Evolutionary conservation across 1,140 invertebrate species (phyloP), one percentile per base, ranked within the genome.

Genomic region (Oncopeltus fasciatus): DNA sequence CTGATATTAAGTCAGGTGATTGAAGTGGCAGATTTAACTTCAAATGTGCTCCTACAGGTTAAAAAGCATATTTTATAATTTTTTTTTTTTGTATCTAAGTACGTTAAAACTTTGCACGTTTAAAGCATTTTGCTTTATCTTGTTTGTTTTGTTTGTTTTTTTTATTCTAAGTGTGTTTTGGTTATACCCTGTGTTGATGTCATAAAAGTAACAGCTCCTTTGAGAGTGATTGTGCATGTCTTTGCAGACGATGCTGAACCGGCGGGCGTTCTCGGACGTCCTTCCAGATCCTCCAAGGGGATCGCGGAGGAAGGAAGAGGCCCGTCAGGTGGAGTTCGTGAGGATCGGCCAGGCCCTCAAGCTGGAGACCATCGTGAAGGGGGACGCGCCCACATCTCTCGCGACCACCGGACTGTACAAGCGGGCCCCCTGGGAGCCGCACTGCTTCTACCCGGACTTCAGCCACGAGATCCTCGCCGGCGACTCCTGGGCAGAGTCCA

Each of bases 281-380:
- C 78, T 87, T 65, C 81, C 82, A 1, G 83, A 84, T 67, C 81
- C 75, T 64, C 83, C 75, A 59, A 77, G 76, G 66, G 82, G 77
- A 67, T 81, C 74, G 56, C 74, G 76, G 63, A 75, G 75, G 66
- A 86, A 80, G 69, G 88, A 90, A 66, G 87, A 90, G 62, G 86
- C 86, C 0, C 74, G 87, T 11, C 83, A 84, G 61, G 84, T 88
- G 57, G 87, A 90, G 69, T 91, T 91, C 73, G 82, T 91, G 11
- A 77, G 88, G 49, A 85, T 90, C 31, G 89, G 89, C 24, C 85
- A 90, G 73, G 87, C 86, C 4, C 75, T 91, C 24, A 91, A 92
- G 71, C 70, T 91, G 62, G 88, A 91, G 69, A 88, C 87, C 0
- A 90, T 92, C 20, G 80, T 90, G 20, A 81, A 87, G 64, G 89